Conservation (phyloP, 2,113 vertebrate species). For the Daphoenositta chrysoptera region DNA sequence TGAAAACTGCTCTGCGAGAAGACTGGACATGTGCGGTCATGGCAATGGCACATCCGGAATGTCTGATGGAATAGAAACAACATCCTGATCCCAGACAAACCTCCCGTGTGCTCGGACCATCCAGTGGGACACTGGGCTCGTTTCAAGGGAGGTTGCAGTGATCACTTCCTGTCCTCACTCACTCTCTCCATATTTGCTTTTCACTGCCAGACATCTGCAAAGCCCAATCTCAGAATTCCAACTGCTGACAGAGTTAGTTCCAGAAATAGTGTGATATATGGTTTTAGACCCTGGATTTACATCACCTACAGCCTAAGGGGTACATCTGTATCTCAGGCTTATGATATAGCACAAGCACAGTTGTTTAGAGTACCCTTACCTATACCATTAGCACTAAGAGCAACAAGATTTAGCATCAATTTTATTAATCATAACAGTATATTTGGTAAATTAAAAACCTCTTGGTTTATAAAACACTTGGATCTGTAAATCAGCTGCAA, state of each 20-base stretch:
- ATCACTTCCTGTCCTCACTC: not conserved
- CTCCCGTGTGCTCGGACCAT: not conserved
- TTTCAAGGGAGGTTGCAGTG: not conserved
- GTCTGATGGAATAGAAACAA: not conserved
- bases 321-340: not conserved
- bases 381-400: not conserved
- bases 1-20: not conserved
- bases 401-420: not conserved
- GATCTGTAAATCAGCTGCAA: not conserved
- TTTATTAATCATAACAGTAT: not conserved
- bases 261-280: not conserved
- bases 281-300: not conserved
- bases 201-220: not conserved
- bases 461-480: not conserved
- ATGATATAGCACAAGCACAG: not conserved
- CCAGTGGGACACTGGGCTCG: rapidly evolving
- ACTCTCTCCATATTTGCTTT: not conserved
- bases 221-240: not conserved
- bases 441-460: not conserved
- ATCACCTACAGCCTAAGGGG: not conserved
- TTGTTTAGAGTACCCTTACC: not conserved
- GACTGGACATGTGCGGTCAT: not conserved
- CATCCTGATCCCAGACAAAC: not conserved
- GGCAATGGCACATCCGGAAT: not conserved
- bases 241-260: not conserved